Evolutionary conservation across 2,797 vertebrate species (phyloP).

Genomic region (Anolis apletophallus): DNA sequence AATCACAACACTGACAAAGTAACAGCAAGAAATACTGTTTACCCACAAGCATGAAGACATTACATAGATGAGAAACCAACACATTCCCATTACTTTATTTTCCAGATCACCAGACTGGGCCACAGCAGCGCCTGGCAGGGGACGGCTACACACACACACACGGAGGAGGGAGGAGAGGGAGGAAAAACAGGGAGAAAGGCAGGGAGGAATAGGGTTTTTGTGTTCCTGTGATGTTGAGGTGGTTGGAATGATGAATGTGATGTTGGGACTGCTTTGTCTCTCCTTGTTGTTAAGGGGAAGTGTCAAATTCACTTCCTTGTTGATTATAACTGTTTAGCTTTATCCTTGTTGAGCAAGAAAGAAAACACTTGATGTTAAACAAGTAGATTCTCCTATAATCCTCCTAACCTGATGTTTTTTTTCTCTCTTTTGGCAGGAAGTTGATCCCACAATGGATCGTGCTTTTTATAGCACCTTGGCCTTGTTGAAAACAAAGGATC

Average conservation of each 20-base stretch:
- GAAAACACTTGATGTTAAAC: background rate
- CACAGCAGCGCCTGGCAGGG: too few relatives aligned
- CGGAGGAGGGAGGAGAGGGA: too few relatives aligned
- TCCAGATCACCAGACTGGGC: too few relatives aligned
- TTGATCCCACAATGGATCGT: constrained; percentile 84
- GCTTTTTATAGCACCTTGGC: constrained; percentile 92
- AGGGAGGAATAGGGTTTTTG: too few relatives aligned
- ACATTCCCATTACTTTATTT: too few relatives aligned
- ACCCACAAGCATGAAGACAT: too few relatives aligned
- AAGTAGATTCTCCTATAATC: background rate
- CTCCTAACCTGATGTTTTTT: background rate
- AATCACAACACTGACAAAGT: too few relatives aligned
- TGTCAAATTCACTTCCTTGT: background rate
- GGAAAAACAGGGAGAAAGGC: too few relatives aligned
- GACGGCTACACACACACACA: too few relatives aligned
- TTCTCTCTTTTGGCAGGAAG: constrained; percentile 75
- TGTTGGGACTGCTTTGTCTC: background rate
- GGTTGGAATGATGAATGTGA: background rate
- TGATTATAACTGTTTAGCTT: background rate
- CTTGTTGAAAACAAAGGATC: constrained; percentile 91
- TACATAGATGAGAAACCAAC: too few relatives aligned
- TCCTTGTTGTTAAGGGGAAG: background rate
- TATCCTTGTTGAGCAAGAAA: background rate
- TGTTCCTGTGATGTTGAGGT: background rate
- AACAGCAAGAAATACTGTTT: too few relatives aligned